Evolutionary conservation across 2,797 vertebrate genomes (phyloP), one percentile per base, ranked within the genome.

Genomic region (Falco peregrinus): DNA sequence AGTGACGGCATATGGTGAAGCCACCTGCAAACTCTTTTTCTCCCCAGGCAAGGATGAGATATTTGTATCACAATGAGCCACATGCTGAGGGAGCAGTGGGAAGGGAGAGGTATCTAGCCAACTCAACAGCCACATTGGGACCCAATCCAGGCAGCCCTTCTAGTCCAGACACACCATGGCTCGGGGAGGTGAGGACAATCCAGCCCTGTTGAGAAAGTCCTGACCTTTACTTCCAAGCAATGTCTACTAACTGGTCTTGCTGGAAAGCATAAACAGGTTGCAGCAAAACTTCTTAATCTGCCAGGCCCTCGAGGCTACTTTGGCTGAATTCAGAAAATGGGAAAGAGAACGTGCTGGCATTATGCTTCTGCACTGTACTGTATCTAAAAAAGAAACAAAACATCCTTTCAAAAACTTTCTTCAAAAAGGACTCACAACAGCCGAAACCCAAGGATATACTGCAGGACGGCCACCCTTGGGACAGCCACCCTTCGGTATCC

Each of bases 61-160:
- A 95, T 85, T 95, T 96, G 84, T 95, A 96, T 92, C 93, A 93
- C 74, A 95, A 59, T 33, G 70, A 96, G 78, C 92, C 94, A 95
- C 94, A 91, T 18, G 71, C 81, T 83, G 79, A 80, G 87, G 90
- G 78, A 91, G 64, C 75, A 93, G 77, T 45, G 41, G 78, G 74
- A 90, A 90, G 53, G 45, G 39, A 96, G 29, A 95, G 57, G 60
- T 91, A 93, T 89, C 77, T 48, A 31, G 77, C 77, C 70, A 74
- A 79, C 48, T 77, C 50, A 50, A 59, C 64, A 80, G 68, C 11
- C 63, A 77, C 88, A 18, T 1, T 57, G 51, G 90, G 87, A 92
- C 89, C n/a, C 71, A 93, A 54, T 48, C 71, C 93, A 59, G 47
- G 53, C 67, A 70, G 80, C 41, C 50, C 29, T 70, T 50, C 67